Percentiles rank a stretch among this genome's conserved stretches.
Conservation (phyloP, 1,140 invertebrate genomes). For the Agrilus planipennis region DNA sequence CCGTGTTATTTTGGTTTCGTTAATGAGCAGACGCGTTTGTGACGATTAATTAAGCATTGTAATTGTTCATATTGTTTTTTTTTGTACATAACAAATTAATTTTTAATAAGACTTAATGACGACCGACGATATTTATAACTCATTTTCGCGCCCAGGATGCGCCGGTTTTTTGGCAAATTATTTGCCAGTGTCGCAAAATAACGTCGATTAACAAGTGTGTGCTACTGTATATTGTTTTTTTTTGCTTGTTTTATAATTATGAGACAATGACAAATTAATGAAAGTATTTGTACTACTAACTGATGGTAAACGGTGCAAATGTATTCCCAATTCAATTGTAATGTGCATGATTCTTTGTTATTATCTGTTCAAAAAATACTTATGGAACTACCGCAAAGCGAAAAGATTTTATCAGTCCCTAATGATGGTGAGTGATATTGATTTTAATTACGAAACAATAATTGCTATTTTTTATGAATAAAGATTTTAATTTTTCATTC, state of each 20-base stretch:
- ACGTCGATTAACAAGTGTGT: background rate
- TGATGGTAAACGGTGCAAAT: background rate
- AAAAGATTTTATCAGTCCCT: constrained; percentile 14
- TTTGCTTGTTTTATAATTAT: constrained; percentile 5
- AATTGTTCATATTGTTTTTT: too few species aligned
- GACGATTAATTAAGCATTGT: too few species aligned
- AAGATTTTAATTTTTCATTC: constrained; percentile 5
- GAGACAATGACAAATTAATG: background rate
- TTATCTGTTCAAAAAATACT: constrained; percentile 23
- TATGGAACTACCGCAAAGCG: constrained; percentile 18
- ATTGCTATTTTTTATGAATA: constrained; percentile 3
- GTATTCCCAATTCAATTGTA: constrained; percentile 1
- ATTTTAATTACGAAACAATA: constrained; percentile 3
- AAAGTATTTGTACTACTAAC: background rate
- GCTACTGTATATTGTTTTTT: background rate
- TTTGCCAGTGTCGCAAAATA: background rate
- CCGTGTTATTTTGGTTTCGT: too few species aligned
- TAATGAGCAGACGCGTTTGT: too few species aligned
- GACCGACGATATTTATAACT: too few species aligned
- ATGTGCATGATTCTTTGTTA: constrained; percentile 27
- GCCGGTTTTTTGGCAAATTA: background rate
- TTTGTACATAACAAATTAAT: too few species aligned
- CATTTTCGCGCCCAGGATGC: too few species aligned
- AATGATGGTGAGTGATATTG: constrained; percentile 15
- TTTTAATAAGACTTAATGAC: too few species aligned